These are phyloP conservation scores for Atlantisia rogersi DNA, from an alignment of 2,113 vertebrate genomes.

Conservation along the genomic window DNA sequence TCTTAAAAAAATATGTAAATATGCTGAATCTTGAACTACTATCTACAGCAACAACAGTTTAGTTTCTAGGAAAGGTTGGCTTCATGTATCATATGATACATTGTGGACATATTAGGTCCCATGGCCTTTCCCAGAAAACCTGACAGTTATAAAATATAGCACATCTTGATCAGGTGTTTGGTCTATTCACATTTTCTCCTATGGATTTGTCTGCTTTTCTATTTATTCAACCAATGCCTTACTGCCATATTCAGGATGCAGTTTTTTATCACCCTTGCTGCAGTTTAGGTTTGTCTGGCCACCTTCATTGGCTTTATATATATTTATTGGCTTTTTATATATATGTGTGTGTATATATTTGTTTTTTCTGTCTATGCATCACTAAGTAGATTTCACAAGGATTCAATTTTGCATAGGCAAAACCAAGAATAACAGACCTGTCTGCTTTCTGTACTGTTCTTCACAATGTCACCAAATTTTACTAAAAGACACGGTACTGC, in stretches of 20 bases:
- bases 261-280: background rate
- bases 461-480: background rate
- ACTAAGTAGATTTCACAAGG: background rate
- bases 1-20: background rate
- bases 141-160: background rate
- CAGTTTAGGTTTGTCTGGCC: background rate
- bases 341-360: too few species aligned
- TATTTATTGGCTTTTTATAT: too few species aligned
- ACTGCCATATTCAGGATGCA: background rate
- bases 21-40: background rate
- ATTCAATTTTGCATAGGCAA: slow-evolving; percentile 26
- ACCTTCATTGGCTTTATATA: background rate
- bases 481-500: background rate
- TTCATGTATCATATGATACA: background rate
- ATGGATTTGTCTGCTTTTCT: background rate
- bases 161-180: background rate
- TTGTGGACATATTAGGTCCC: background rate
- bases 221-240: background rate
- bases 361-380: background rate
- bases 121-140: background rate
- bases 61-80: background rate
- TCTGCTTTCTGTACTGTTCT: background rate
- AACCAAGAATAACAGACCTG: background rate
- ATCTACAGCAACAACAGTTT: background rate
- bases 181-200: background rate